These are phyloP conservation scores for Synergus gifuensis DNA, from an alignment of 2,888 invertebrate genomes.

Conservation along the genomic window DNA sequence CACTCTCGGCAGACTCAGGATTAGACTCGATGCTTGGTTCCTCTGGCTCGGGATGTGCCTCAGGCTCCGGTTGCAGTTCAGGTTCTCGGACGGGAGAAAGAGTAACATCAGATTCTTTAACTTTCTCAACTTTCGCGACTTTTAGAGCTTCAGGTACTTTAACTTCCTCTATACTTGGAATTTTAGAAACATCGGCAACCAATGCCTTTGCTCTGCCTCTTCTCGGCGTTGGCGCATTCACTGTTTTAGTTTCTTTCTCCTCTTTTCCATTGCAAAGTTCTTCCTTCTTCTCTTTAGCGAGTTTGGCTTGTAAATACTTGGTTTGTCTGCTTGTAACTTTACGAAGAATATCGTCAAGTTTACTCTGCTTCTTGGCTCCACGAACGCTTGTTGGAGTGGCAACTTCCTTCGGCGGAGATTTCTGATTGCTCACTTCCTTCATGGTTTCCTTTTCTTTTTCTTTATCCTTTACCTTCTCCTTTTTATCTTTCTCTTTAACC, in stretches of 20 bases:
- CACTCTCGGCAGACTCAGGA: slow-evolving; percentile 58
- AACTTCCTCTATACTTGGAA: slow-evolving; percentile 52
- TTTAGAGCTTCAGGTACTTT: background rate
- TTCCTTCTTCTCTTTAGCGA: slow-evolving; percentile 70
- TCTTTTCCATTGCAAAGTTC: slow-evolving; percentile 69
- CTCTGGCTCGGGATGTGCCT: slow-evolving; percentile 45
- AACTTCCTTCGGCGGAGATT: slow-evolving; percentile 54
- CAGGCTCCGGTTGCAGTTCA: background rate
- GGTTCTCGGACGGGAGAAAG: background rate
- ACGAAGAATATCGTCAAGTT: slow-evolving; percentile 73
- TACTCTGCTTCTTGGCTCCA: slow-evolving; percentile 71
- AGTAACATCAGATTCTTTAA: background rate
- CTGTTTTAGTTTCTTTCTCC: slow-evolving; percentile 58
- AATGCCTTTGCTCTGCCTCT: slow-evolving; percentile 52
- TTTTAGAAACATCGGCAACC: background rate
- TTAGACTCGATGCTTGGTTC: slow-evolving; percentile 57
- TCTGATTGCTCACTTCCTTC: slow-evolving; percentile 39
- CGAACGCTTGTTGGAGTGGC: slow-evolving; percentile 48
- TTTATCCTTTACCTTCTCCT: slow-evolving; percentile 47
- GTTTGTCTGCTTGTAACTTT: slow-evolving; percentile 73
- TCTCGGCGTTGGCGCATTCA: slow-evolving; percentile 61
- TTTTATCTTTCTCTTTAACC: slow-evolving; percentile 48
- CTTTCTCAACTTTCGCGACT: background rate
- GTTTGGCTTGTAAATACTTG: slow-evolving; percentile 69
- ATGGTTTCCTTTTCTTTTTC: slow-evolving; percentile 44